Evolutionary conservation across 2,113 vertebrate genomes (phyloP).

Genomic region (Gambusia affinis): DNA sequence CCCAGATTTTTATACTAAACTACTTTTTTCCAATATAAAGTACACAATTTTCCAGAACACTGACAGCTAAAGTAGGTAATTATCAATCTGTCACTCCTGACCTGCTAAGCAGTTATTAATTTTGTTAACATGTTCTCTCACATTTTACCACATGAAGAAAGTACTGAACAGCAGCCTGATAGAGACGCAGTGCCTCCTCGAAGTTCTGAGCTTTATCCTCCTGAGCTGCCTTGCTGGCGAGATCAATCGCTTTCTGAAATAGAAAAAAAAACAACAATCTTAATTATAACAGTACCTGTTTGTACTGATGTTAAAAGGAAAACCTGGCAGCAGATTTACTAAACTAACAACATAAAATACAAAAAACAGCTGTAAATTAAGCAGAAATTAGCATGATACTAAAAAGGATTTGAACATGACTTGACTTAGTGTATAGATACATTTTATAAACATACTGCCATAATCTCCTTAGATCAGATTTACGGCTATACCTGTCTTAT

Average conservation of each 20-base stretch:
- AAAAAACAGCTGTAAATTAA: neutral
- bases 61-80: neutral
- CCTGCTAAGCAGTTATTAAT: neutral
- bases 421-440: neutral
- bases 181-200: constrained; percentile 91
- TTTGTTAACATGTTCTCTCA: constrained; percentile 75
- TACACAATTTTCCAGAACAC: neutral
- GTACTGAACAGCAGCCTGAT: constrained; percentile 94
- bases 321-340: neutral
- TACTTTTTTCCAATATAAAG: neutral
- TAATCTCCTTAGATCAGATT: neutral
- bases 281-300: neutral
- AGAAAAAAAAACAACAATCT: constrained; percentile 12
- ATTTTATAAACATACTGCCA: neutral
- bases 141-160: constrained; percentile 97
- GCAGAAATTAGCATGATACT: neutral
- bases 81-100: neutral
- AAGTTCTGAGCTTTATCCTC: constrained; percentile 97
- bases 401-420: neutral
- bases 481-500: constrained; percentile 1
- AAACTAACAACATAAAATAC: neutral
- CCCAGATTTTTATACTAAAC: too few species aligned
- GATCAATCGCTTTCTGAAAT: constrained; percentile 95
- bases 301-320: neutral
- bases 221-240: constrained; percentile 93